Base-by-base conservation (phyloP, 2,888 invertebrate species). In the Papilio gigon region DNA sequence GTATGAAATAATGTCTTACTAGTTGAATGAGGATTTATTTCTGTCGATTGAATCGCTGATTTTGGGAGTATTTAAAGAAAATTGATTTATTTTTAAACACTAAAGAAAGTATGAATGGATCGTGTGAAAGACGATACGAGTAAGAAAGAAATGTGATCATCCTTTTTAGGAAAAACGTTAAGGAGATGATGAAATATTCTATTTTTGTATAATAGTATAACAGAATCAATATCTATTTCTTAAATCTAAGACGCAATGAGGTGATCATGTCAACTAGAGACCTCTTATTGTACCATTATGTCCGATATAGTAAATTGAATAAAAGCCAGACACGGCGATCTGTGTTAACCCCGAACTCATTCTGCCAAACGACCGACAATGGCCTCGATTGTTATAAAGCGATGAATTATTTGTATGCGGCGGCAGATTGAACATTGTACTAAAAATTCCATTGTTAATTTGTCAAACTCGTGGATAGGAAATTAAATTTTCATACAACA, bases 291-390 rank as follows among this genome's bases (percentile, higher is more conserved):
- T 76, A 74, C 76, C 76, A 73, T 77, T 76, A 78, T 76, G 77
- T 71, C 73, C 74, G 73, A 76, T 76, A 70, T 67, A 74, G 74
- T 77, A 83, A 83, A 85, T 84, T 85, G 84, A 84, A 86, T 84
- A 81, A 82, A 80, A 81, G 77, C 77, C 78, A 73, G 72, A 75
- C 70, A 70, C 67, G 71, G 80, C 81, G 81, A 67, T 71, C 71
- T 68, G 60, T 68, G 72, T 59, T 65, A 68, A 71, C 70, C 70
- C 70, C 70, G 71, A 73, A 72, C 69, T 72, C 70, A 59, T 65
- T 68, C 68, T 59, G 67, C 61, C 66, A 70, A 70, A 70, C 70
- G 58, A 70, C 70, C 71, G 70, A 70, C 66, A 70, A 65, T 65
- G 69, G 69, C 69, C 69, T 60, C 80, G 80, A 70, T 70, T 70